These are phyloP conservation scores for Selene dorsalis DNA, from an alignment of 2,797 vertebrate genomes.

Conservation along the genomic window DNA sequence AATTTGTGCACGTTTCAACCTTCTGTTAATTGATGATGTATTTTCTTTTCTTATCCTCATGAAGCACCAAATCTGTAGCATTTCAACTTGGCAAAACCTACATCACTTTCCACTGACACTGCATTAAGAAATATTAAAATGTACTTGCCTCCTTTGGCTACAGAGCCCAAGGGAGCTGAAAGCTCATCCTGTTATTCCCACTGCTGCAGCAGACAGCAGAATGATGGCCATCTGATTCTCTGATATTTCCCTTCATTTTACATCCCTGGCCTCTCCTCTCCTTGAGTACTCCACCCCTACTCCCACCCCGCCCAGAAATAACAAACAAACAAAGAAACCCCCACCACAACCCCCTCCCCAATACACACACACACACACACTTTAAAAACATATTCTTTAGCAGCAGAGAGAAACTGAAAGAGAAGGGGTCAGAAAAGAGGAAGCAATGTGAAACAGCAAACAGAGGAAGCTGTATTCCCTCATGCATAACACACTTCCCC, in stretches of 20 bases:
- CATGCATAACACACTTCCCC: constrained; percentile 50
- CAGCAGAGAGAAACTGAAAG: neutral
- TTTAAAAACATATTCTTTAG: constrained; percentile 30
- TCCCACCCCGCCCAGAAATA: too few relatives aligned
- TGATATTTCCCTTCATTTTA: neutral
- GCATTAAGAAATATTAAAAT: neutral
- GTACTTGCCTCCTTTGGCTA: constrained; percentile 43
- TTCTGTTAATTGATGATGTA: neutral
- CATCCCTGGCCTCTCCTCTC: neutral
- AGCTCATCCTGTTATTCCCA: constrained; percentile 6
- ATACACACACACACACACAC: neutral
- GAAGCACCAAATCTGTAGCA: neutral
- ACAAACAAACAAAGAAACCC: neutral
- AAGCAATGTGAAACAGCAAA: constrained; percentile 49
- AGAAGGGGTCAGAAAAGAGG: constrained; percentile 47
- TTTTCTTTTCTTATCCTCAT: neutral
- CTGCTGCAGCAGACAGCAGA: neutral
- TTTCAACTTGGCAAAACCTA: neutral
- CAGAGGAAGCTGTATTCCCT: constrained; percentile 60
- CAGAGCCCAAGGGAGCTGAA: constrained; percentile 10
- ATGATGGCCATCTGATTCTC: neutral
- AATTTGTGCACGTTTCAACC: neutral
- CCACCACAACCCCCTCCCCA: too few relatives aligned
- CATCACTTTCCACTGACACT: neutral
- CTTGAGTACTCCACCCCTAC: neutral